A percentile compares a stretch with the other conserved stretches of the same genome.
Evolutionary conservation across 2,888 invertebrate genomes (phyloP).

Genomic region (Acleris literana): DNA sequence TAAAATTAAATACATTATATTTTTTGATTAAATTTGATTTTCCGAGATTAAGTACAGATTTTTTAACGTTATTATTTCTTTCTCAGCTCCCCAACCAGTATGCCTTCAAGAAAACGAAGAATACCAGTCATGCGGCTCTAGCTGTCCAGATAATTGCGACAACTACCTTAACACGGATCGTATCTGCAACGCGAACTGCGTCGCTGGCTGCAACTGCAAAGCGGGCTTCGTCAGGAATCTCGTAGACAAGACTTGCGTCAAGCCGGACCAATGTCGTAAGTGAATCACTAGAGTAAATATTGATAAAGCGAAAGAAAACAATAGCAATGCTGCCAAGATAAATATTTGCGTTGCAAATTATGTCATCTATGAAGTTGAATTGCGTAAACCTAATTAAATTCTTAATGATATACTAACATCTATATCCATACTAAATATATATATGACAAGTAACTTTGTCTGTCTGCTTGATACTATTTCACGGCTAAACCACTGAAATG

Average conservation of each 20-base stretch:
- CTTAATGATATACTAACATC: too few species aligned
- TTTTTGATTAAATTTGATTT: not conserved
- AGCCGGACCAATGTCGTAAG: constrained; percentile 32
- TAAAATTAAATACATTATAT: too few species aligned
- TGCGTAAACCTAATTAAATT: too few species aligned
- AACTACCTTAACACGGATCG: constrained; percentile 16
- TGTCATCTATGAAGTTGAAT: not conserved
- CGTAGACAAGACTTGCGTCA: constrained; percentile 19
- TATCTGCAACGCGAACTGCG: constrained; percentile 26
- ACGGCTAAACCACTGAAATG: too few species aligned
- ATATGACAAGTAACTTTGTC: too few species aligned
- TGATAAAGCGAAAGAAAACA: not conserved
- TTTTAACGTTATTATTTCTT: too few species aligned
- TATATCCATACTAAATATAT: too few species aligned
- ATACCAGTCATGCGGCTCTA: constrained; percentile 32
- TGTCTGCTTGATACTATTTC: too few species aligned
- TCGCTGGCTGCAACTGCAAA: constrained; percentile 30
- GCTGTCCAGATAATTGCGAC: constrained; percentile 28
- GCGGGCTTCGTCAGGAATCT: constrained; percentile 26
- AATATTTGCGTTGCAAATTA: not conserved
- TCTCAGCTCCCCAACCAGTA: constrained; percentile 12
- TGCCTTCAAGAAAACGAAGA: constrained; percentile 31
- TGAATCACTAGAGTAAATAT: constrained; percentile 6
- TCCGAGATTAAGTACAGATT: not conserved
- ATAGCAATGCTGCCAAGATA: not conserved